Evolutionary conservation across 2,888 invertebrate species (phyloP).

Genomic region (Nemurella pictetii): DNA sequence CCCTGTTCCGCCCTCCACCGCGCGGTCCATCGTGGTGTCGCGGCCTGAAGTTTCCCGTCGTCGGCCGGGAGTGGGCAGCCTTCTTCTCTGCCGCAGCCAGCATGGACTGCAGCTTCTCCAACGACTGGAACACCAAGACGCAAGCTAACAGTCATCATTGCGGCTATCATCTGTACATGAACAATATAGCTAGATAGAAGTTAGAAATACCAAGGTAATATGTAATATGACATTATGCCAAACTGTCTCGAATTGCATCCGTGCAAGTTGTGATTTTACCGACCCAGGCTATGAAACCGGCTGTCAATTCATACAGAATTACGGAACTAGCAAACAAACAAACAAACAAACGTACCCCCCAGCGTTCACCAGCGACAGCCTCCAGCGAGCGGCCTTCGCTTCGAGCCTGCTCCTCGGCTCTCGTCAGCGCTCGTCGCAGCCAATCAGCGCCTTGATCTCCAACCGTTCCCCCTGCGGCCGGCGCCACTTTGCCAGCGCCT

Average conservation of each 20-base stretch:
- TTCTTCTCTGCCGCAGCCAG: conserved; percentile 56
- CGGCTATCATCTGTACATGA: too few species aligned
- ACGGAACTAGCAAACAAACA: background rate
- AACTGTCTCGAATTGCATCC: too few species aligned
- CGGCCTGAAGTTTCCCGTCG: conserved; percentile 32
- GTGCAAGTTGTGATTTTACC: too few species aligned
- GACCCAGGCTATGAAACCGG: background rate
- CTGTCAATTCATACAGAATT: background rate
- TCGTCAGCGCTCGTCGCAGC: conserved; percentile 57
- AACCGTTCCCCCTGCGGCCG: conserved; percentile 45
- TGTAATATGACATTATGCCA: too few species aligned
- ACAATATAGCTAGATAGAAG: too few species aligned
- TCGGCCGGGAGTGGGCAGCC: conserved; percentile 25
- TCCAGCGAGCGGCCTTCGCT: conserved; percentile 58
- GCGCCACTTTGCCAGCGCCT: conserved; percentile 37
- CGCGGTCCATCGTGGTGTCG: conserved; percentile 39
- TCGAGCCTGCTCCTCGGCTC: conserved; percentile 59
- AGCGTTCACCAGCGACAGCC: conserved; percentile 61
- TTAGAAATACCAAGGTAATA: too few species aligned
- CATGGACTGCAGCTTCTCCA: conserved; percentile 56
- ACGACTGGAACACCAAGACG: conserved; percentile 57
- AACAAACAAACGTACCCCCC: conserved; percentile 55
- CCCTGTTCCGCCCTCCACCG: conserved; percentile 42
- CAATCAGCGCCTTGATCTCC: conserved; percentile 60
- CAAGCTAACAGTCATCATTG: too few species aligned